These are phyloP conservation scores for Lepidotrigona ventralis DNA, from an alignment of 1,140 invertebrate species.

Conservation along the genomic window DNA sequence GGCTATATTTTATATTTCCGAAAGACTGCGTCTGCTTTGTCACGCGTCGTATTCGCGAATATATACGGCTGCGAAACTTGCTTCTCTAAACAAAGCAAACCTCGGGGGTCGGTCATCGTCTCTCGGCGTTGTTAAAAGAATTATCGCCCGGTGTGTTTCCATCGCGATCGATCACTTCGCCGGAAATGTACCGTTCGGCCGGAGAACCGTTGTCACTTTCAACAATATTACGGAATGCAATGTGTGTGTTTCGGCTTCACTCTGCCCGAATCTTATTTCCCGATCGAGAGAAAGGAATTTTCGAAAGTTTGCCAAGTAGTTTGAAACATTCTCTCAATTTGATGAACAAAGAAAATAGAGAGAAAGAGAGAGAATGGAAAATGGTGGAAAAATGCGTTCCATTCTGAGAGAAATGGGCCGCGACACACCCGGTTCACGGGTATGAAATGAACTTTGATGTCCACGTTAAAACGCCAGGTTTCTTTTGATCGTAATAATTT, in stretches of 20 bases:
- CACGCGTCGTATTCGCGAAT: neutral
- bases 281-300: too few species aligned
- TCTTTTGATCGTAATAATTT: slow-evolving; percentile 27
- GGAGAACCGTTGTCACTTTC: too few species aligned
- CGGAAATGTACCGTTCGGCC: too few species aligned
- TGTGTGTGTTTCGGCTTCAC: too few species aligned
- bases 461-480: neutral
- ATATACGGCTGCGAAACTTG: slow-evolving; percentile 4
- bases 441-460: slow-evolving; percentile 25
- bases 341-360: too few species aligned
- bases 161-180: too few species aligned
- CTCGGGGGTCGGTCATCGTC: neutral
- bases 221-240: too few species aligned
- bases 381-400: neutral
- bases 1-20: slow-evolving; percentile 37
- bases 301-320: too few species aligned
- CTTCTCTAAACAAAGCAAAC: neutral
- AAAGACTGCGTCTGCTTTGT: slow-evolving; percentile 7
- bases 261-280: too few species aligned
- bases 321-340: too few species aligned
- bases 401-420: neutral
- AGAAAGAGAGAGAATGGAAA: too few species aligned
- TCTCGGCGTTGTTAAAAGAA: neutral
- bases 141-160: neutral
- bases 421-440: neutral